Evolutionary conservation across 2,797 vertebrate genomes (phyloP).

Genomic region (Chanos chanos): DNA sequence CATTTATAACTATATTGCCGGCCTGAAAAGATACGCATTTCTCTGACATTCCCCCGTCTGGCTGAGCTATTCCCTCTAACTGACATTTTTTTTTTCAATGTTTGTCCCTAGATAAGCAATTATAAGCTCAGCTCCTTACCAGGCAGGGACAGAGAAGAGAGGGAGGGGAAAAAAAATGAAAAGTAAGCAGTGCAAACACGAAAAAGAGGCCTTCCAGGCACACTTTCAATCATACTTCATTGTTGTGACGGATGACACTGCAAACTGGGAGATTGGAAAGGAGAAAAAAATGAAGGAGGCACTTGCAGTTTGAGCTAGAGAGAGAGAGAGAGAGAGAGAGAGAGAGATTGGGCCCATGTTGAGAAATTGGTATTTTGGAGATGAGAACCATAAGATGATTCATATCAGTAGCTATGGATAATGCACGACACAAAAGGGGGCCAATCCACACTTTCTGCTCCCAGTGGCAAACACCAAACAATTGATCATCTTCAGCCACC

Average conservation of each 20-base stretch:
- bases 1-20: slow-evolving; percentile 16
- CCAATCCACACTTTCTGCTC: slow-evolving; percentile 28
- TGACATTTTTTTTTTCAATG: slow-evolving; percentile 10
- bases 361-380: slow-evolving; percentile 30
- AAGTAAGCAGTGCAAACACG: slow-evolving; percentile 25
- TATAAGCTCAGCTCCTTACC: slow-evolving; percentile 7
- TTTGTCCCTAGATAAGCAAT: slow-evolving; percentile 37
- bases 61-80: slow-evolving; percentile 8
- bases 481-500: slow-evolving; percentile 36
- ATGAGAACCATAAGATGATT: slow-evolving; percentile 31
- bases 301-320: slow-evolving; percentile 10
- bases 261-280: slow-evolving; percentile 31
- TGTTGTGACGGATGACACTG: slow-evolving; percentile 45
- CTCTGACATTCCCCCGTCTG: no score
- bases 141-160: slow-evolving; percentile 8
- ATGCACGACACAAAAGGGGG: slow-evolving; percentile 27
- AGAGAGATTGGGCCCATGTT: slow-evolving; percentile 10
- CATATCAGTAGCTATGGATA: slow-evolving; percentile 28
- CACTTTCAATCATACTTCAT: slow-evolving; percentile 46
- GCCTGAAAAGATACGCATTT: neutral
- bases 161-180: neutral
- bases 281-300: slow-evolving; percentile 18
- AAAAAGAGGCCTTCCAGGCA: slow-evolving; percentile 31
- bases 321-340: neutral
- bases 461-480: slow-evolving; percentile 12